These are phyloP conservation scores for Bufo gargarizans DNA, from an alignment of 2,113 vertebrate genomes.

Conservation along the genomic window DNA sequence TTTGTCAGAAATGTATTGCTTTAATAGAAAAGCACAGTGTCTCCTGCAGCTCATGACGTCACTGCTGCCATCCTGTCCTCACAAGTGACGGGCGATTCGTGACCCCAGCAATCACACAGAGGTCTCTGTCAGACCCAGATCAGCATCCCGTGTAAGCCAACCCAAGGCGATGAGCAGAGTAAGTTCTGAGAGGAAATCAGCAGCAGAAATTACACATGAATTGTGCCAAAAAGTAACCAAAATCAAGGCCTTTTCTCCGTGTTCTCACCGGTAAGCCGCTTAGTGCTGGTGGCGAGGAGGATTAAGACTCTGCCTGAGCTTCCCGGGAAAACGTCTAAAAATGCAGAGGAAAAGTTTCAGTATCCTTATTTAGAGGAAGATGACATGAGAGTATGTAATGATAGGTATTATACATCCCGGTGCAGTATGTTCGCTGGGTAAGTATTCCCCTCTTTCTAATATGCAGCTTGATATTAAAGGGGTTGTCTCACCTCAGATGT, in stretches of 20 bases:
- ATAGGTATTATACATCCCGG: no score
- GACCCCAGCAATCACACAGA: neutral
- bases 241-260: neutral
- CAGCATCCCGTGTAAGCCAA: neutral
- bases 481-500: no score
- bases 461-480: no score
- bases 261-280: neutral
- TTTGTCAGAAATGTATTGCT: neutral
- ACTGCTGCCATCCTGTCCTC: neutral
- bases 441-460: no score
- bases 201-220: neutral
- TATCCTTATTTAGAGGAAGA: neutral
- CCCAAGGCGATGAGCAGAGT: neutral
- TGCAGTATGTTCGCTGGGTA: no score
- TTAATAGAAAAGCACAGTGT: neutral
- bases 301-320: constrained; percentile 20
- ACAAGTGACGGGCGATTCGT: neutral
- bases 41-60: neutral
- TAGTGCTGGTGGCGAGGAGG: neutral
- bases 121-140: neutral
- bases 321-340: constrained; percentile 45
- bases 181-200: neutral
- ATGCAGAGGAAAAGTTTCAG: neutral
- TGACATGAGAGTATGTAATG: no score
- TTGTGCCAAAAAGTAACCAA: neutral